Evolutionary conservation across 2,888 invertebrate species (phyloP), one percentile per base, ranked within the genome.

Genomic region (Nymphalis urticae): DNA sequence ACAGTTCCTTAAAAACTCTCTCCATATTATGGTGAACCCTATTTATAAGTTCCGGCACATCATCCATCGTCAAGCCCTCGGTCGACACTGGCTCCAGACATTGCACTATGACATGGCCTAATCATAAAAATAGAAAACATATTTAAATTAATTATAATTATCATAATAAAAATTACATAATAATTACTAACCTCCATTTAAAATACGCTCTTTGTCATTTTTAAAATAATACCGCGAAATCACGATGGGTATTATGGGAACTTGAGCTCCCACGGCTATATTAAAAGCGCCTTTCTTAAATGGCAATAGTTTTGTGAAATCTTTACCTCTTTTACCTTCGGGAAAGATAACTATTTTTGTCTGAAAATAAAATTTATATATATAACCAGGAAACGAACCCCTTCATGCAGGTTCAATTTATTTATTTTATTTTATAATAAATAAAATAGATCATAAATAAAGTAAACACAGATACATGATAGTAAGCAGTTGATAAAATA

Each of bases 271-370:
- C 60, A 95, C 93, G 2, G 96, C 96, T 9, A n/a, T 10, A 4
- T 54, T 48, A 85, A 96, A 96, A 0, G 95, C 96, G 4, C 96
- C 96, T 78, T 95, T 95, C 82, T 96, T 96, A 83, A 96, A 96
- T 1, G 95, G 94, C 65, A 95, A 84, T 75, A 96, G 81, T 66
- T 91, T 92, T 71, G 80, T 82, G 50, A 78, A 83, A 74, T 89
- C 87, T 75, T 89, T 92, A 76, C 93, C 93, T 71, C 96, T 89
- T 17, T 96, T 96, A 56, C 96, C 96, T 83, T 96, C 96, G 21
- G 96, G 95, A 80, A 94, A 96, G 64, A 96, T 84, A 93, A 94
- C 95, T 66, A 96, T 87, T 81, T 95, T 95, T 66, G 94, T 90
- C 95, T 94, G 89, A 75, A 88, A 76, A 66, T 10, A 42, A 42